Conservation (phyloP, 1,140 invertebrate species). For the Bathynomus jamesi region DNA sequence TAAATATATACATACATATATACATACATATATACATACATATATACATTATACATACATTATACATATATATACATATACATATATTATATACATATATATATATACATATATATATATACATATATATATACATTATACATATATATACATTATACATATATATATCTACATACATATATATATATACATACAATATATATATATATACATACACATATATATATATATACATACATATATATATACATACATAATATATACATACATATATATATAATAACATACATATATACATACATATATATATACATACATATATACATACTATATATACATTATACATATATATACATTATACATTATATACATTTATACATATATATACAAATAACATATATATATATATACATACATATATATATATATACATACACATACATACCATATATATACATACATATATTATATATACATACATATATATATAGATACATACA, state of each 20-base stretch:
- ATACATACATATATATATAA: conserved; percentile 6
- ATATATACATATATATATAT: conserved; percentile 4
- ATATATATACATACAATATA: background rate
- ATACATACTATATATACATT: conserved; percentile 9
- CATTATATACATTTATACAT: conserved; percentile 12
- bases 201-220: conserved; percentile 17
- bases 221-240: conserved; percentile 20
- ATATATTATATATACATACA: background rate
- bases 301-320: conserved; percentile 9
- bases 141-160: background rate
- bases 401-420: background rate
- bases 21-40: background rate
- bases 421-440: background rate
- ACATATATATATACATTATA: background rate
- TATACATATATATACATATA: background rate
- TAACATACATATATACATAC: conserved; percentile 8
- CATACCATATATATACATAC: background rate
- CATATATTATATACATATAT: background rate
- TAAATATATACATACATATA: background rate
- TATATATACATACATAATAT: conserved; percentile 15
- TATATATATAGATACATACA: background rate
- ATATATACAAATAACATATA: too few species aligned
- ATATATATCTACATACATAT: background rate
- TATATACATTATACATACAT: background rate
- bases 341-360: conserved; percentile 14